Evolutionary conservation across 2,113 vertebrate genomes (phyloP), one percentile per base, ranked within the genome.

Genomic region (Rousettus leschenaultii): DNA sequence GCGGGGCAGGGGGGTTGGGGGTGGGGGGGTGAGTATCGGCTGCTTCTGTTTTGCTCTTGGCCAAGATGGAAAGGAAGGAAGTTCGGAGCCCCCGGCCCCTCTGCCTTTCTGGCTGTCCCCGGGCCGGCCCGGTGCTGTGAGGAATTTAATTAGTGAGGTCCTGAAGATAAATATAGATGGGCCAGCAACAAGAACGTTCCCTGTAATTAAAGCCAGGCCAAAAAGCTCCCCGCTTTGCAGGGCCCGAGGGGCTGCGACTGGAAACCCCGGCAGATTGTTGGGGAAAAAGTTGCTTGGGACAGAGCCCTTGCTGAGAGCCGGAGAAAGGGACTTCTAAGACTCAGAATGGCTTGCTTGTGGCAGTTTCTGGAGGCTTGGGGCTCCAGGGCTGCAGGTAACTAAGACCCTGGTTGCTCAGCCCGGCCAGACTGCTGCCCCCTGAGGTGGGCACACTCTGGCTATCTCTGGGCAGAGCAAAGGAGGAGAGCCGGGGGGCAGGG

Each of bases 121-220:
- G 61, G 92, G 79, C 85, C 92, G 90, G 65, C 90, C 0, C 91
- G 92, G 94, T 90, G 97, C 96, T 87, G 77, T 95, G 97, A 97
- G 96, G 96, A 96, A 98, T 98, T 98, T 98, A 98, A 98, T 98
- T 97, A 98, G 97, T 28, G 63, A 94, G 88, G 95, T 68, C 73
- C 90, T 95, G 95, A 93, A 96, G 98, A 98, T 98, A 98, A 98
- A 97, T 97, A 97, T 97, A 98, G 98, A 97, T 45, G 94, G 92
- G 97, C 66, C 94, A 16, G 98, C 97, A 89, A 96, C 92, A 98
- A 97, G 94, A 97, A 97, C 73, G 85, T 86, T 92, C 92, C 92
- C 98, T 98, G 98, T 98, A 97, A 98, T 98, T 98, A 97, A 98
- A 98, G 97, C 97, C 95, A 65, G 93, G 95, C 96, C 92, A 97